These are phyloP conservation scores for Eurytoma californica DNA, from an alignment of 2,888 invertebrate genomes.

Conservation along the genomic window DNA sequence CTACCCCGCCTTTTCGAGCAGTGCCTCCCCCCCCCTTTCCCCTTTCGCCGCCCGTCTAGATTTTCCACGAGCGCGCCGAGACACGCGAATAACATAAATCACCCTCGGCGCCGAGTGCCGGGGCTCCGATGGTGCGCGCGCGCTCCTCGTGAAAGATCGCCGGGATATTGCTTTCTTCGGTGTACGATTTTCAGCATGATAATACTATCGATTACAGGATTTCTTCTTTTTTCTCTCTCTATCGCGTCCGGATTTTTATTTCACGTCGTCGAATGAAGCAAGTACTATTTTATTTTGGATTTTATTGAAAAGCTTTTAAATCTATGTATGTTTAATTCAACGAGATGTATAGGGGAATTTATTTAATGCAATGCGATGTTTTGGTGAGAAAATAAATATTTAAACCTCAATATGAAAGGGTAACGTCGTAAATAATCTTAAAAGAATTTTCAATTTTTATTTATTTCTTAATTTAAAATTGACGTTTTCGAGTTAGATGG, in stretches of 20 bases:
- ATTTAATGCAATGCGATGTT: no score
- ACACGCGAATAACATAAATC: conserved; percentile 43
- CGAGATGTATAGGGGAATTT: no score
- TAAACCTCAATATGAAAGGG: no score
- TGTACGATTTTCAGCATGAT: conserved; percentile 17
- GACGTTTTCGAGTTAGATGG: conserved; percentile 5
- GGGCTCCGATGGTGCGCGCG: conserved; percentile 7
- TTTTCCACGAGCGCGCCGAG: conserved; percentile 7
- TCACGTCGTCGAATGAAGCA: background rate
- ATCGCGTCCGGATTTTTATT: background rate
- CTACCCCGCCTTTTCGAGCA: background rate
- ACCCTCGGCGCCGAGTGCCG: background rate
- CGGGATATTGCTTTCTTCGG: conserved; percentile 39
- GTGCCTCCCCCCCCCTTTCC: conserved; percentile 32
- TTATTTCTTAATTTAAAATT: background rate
- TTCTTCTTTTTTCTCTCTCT: background rate
- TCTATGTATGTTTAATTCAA: no score
- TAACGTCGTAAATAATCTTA: no score
- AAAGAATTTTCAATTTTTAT: no score
- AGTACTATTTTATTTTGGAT: background rate
- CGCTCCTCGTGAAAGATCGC: conserved; percentile 13
- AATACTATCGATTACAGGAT: conserved; percentile 20
- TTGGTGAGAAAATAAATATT: no score
- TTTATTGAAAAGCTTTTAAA: background rate
- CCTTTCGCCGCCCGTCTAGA: conserved; percentile 54